Evolutionary conservation across 2,113 vertebrate species (phyloP), one percentile per base, ranked within the genome.

Genomic region (Phyllostomus hastatus): DNA sequence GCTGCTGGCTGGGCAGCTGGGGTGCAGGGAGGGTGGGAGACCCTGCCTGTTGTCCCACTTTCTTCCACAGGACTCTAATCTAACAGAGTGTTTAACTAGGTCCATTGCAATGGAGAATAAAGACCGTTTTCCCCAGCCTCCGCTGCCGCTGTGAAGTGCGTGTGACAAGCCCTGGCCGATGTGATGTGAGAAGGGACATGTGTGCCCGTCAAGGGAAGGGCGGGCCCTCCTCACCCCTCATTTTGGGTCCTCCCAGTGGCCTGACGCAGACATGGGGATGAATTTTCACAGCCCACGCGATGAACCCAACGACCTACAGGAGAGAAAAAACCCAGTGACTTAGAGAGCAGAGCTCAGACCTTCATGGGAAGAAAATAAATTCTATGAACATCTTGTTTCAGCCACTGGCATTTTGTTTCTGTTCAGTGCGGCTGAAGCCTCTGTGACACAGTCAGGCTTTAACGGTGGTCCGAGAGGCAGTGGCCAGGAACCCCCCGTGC

Each of bases 221-320:
- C 3, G 7, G 43, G 16, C 2, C 43, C 8, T 73, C n/a, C 14
- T 41, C 41, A 33, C 8, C 22, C n/a, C 66, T 54, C 10, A 0
- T 24, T 73, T 26, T 1, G n/a, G 38, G 50, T 24, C 33, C 1
- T 7, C 41, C 64, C 33, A 4, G 4, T 11, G 70, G 48, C 64
- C 20, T 0, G 22, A n/a, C 46, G 46, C 28, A 78, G 11, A 31
- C 33, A 31, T 4, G 19, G 48, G 14, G 43, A 24, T 7, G 26
- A 8, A 26, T 33, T 5, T 0, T 26, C 7, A 14, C 15, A 38
- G n/a, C 50, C 83, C 61, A 5, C 0, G 1, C 1, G 43, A 20
- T 0, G 64, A 70, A 50, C 19, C 28, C 26, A 4, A 9, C 5
- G 5, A 26, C 12, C 26, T 12, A 17, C 16, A 31, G 35, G 54